phyloP scores from a whole-genome alignment of 2,888 invertebrate genomes.

The Dasypolia templi region DNA sequence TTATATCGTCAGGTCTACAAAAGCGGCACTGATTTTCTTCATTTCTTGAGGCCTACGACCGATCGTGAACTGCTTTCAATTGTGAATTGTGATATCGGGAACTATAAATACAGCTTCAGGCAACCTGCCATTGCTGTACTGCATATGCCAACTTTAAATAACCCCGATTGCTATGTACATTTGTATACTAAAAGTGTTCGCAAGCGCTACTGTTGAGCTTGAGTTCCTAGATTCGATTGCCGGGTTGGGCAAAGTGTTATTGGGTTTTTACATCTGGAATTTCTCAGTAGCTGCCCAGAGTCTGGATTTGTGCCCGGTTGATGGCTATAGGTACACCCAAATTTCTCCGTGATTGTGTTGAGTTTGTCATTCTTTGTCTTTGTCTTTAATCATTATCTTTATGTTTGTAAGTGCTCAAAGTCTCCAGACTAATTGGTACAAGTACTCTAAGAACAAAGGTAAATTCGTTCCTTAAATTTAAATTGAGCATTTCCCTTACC shows the following conservation, averaged over 20 bases:
- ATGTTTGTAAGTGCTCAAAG: not conserved
- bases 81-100: constrained; percentile 21
- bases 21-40: not conserved
- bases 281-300: too few relatives aligned
- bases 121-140: constrained; percentile 34
- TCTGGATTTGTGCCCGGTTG: too few relatives aligned
- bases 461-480: constrained; percentile 47
- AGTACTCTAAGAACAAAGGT: constrained; percentile 35
- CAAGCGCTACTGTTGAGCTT: too few relatives aligned
- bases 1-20: not conserved
- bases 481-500: constrained; percentile 61
- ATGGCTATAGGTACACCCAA: too few relatives aligned
- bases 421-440: constrained; percentile 37
- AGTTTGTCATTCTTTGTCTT: not conserved
- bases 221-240: too few relatives aligned
- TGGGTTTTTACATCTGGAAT: too few relatives aligned
- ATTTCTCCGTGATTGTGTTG: too few relatives aligned
- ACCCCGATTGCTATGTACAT: not conserved
- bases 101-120: constrained; percentile 39
- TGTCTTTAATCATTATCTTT: constrained; percentile 4
- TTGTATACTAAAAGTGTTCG: not conserved
- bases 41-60: constrained; percentile 17
- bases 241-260: too few relatives aligned
- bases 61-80: constrained; percentile 46
- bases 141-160: not conserved